Percentiles rank a stretch among this genome's conserved stretches.
These are phyloP conservation scores for Penaeus chinensis DNA, from an alignment of 1,140 invertebrate genomes.

Conservation along the genomic window DNA sequence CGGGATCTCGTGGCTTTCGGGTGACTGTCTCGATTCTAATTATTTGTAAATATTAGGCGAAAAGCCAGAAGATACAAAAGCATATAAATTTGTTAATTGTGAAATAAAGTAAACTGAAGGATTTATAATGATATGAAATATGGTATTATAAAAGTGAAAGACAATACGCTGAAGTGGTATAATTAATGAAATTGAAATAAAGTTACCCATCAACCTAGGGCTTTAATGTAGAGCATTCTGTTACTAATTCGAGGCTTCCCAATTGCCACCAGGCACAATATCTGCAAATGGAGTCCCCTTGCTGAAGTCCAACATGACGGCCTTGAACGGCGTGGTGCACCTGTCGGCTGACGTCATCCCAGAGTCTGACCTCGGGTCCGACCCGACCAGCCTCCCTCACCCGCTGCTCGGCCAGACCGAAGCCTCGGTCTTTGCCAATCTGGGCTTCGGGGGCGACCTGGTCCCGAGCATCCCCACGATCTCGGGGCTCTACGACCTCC, in stretches of 20 bases:
- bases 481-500: slow-evolving; percentile 41
- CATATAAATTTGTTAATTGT: too few species aligned
- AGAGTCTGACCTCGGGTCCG: slow-evolving; percentile 50
- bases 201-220: too few species aligned
- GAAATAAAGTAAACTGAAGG: too few species aligned
- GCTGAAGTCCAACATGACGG: slow-evolving; percentile 43
- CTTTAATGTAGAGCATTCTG: too few species aligned
- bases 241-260: not conserved
- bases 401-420: slow-evolving; percentile 37
- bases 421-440: not conserved
- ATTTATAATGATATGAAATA: too few species aligned
- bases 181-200: too few species aligned
- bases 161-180: too few species aligned
- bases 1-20: not conserved
- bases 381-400: slow-evolving; percentile 37
- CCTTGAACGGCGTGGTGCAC: slow-evolving; percentile 56
- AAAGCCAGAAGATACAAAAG: too few species aligned
- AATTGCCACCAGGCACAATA: slow-evolving; percentile 37
- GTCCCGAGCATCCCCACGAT: not conserved
- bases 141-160: too few species aligned
- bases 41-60: not conserved
- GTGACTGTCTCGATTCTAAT: not conserved
- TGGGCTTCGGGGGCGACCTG: not conserved
- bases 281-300: slow-evolving; percentile 57
- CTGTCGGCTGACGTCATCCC: slow-evolving; percentile 53